Base-by-base conservation (phyloP, 2,888 invertebrate genomes). In the Gymnosoma rotundatum region DNA sequence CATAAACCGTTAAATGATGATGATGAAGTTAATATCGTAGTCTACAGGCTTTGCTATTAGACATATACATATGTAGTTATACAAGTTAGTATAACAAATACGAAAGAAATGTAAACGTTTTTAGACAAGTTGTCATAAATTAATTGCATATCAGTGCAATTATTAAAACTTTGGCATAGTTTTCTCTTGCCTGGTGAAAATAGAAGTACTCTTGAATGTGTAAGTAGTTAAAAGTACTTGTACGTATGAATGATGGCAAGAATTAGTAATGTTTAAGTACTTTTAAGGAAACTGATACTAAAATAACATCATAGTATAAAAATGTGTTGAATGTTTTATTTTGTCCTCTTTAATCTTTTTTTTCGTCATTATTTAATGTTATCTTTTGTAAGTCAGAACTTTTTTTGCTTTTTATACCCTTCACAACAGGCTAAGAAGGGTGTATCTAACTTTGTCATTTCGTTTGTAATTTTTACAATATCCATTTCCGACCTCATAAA, bases 131-230 rank as follows among this genome's bases (percentile, higher is more conserved):
- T 90, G 89, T 88, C 87, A 87, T 86, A 89, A 89, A 89, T 88
- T 91, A 91, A 89, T 90, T 90, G 89, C 91, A 88, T 87, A 89
- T 88, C 89, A 88, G 84, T 86, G 87, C 88, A 89, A 90, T 91
- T 91, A 90, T 87, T 85, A 88, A 79, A 89, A 89, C 86, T 88
- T 88, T 78, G 86, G 80, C 81, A 78, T 67, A 84, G 69, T 83
- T 82, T 85, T 58, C 58, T 58, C 12, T 58, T 64, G 56, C 18
- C 50, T 78, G 79, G 76, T 64, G 63, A 78, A 60, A 66, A 60
- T 9, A 42, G 50, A 64, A 56, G 18, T 45, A 10, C 12, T 50
- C 50, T 38, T 7, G 48, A 36, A 72, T 38, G 52, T 78, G 3
- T 42, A 9, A 54, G 36, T 21, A 5, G 38, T 60, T 60, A 25